Conservation (phyloP, 2,888 invertebrate species). For the Epirrhoe alternata region DNA sequence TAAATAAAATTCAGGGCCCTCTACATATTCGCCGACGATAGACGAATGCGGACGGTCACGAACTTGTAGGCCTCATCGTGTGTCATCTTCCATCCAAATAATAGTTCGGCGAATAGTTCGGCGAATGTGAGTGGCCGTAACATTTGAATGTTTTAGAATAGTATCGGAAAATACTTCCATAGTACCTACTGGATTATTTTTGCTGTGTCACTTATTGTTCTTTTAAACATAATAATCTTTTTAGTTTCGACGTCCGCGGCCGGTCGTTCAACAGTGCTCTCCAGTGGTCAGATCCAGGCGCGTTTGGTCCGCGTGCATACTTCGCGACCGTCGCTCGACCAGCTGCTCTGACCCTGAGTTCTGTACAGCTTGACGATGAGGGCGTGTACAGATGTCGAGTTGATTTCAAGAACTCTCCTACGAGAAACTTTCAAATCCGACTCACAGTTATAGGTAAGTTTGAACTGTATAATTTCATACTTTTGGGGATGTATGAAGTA, state of each 20-base stretch:
- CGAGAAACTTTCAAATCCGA: slow-evolving; percentile 94
- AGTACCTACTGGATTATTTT: too few relatives aligned
- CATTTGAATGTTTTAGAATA: not conserved
- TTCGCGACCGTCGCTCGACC: slow-evolving; percentile 93
- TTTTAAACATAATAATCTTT: slow-evolving; percentile 50
- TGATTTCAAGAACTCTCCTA: slow-evolving; percentile 95
- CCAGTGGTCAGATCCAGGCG: slow-evolving; percentile 93
- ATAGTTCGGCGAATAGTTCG: too few relatives aligned
- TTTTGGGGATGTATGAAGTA: too few relatives aligned
- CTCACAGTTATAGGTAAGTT: slow-evolving; percentile 95
- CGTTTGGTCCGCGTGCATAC: slow-evolving; percentile 94
- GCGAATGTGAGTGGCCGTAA: too few relatives aligned
- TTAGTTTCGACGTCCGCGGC: slow-evolving; percentile 94
- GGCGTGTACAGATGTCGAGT: slow-evolving; percentile 95
- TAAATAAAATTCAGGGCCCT: not conserved
- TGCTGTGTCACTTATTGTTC: too few relatives aligned
- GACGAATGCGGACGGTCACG: too few relatives aligned
- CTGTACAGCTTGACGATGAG: slow-evolving; percentile 94
- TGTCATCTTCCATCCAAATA: too few relatives aligned
- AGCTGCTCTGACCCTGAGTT: slow-evolving; percentile 92
- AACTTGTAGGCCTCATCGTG: too few relatives aligned
- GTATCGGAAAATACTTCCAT: too few relatives aligned
- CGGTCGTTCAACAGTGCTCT: slow-evolving; percentile 92
- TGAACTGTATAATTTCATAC: not conserved
- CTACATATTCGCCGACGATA: too few relatives aligned